Evolutionary conservation across 2,888 invertebrate species (phyloP), one percentile per base, ranked within the genome.

Genomic region (Neria commutata): DNA sequence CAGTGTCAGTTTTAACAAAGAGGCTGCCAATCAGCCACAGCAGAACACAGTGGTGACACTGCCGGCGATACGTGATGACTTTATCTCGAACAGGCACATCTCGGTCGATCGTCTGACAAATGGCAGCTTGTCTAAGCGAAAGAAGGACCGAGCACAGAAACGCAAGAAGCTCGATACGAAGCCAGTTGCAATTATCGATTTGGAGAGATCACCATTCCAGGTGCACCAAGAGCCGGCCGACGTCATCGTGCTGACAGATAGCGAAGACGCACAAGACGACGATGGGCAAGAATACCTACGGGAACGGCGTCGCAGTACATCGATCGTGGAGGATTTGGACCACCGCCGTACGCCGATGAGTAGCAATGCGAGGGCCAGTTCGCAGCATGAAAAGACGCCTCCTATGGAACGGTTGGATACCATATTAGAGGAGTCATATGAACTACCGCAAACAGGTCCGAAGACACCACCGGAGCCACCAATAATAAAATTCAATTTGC

Each of bases 1-100:
- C 11, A 94, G 94, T 82, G 93, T 95, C 17, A 94, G 93, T 80
- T 95, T 95, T 81, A 90, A 91, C 77, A 91, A 92, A 69, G 87
- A 86, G 66, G 56, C 67, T 3, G 67, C 61, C 17, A 50, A 45
- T 21, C 82, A 40, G 68, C 81, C 2, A 73, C 81, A 60, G 73
- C 85, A 81, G 47, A 79, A 77, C 29, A 80, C 82, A 11, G 77
- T 81, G 49, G 79, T 81, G 1, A 81, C 79, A 10, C 60, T 82
- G 57, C 80, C 81, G 1, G 68, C 79, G 1, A 76, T 77, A 2
- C 72, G 81, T 11, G 81, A 79, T 53, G 80, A 81, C 66, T 72
- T 82, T 5, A 58, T 81, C 1, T 63, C 69, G 2, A 68, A 63
- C 14, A 70, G 77, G 19, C 70, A 78, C 48, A 63, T 58, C 3